These are phyloP conservation scores for Sitta carolinensis DNA, from an alignment of 2,797 vertebrate genomes.

Conservation along the genomic window DNA sequence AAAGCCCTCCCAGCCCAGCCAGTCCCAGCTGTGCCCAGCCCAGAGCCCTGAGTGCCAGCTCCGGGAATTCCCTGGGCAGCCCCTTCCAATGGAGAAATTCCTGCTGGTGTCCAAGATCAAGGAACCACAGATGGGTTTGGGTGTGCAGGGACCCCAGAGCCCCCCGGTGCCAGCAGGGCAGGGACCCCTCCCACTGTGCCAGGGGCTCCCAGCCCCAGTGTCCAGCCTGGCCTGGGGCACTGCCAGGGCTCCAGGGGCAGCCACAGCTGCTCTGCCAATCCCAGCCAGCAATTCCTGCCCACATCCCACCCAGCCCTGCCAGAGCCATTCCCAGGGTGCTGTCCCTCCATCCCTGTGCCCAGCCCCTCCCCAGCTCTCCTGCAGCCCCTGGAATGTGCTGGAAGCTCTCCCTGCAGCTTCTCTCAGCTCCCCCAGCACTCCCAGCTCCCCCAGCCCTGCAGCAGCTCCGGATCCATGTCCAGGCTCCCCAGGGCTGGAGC, in stretches of 20 bases:
- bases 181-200: background rate
- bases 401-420: background rate
- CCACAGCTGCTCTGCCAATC: background rate
- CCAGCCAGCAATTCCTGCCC: background rate
- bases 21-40: background rate
- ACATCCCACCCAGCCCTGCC: background rate
- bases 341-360: background rate
- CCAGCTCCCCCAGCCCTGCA: background rate
- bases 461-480: background rate
- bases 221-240: background rate
- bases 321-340: background rate
- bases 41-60: background rate
- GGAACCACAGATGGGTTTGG: background rate
- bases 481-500: background rate
- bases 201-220: background rate
- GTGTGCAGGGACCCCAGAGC: background rate
- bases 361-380: background rate
- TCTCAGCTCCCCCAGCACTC: rapidly evolving
- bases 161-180: background rate
- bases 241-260: background rate
- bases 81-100: background rate
- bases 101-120: background rate
- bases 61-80: background rate
- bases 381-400: background rate
- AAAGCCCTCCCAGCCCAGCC: background rate